These are phyloP conservation scores for Catamblyrhynchus diadema DNA, from an alignment of 2,797 vertebrate genomes.

Conservation along the genomic window DNA sequence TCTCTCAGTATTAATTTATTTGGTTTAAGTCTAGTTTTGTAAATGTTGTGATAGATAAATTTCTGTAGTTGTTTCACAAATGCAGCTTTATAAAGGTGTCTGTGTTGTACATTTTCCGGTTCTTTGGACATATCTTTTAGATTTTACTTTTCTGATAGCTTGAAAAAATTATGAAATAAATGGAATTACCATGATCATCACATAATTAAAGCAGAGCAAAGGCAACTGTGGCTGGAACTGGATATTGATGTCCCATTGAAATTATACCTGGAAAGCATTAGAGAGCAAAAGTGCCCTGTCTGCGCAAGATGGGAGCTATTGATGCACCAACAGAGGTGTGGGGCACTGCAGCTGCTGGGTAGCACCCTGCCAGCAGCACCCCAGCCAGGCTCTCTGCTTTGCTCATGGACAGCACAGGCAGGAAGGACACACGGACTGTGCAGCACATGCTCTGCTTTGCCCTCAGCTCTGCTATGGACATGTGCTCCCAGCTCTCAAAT, in stretches of 20 bases:
- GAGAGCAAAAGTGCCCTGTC: neutral
- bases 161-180: neutral
- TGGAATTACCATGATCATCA: neutral
- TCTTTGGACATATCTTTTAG: neutral
- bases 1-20: neutral
- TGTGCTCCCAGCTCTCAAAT: neutral
- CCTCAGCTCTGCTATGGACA: neutral
- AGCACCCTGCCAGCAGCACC: neutral
- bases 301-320: neutral
- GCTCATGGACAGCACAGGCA: accelerated
- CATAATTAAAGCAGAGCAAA: neutral
- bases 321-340: neutral
- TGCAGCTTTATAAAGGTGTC: neutral
- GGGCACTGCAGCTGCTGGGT: neutral
- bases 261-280: neutral
- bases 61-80: neutral
- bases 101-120: neutral
- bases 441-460: neutral
- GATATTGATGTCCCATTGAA: neutral
- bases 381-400: neutral
- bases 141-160: neutral
- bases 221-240: neutral
- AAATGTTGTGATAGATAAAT: neutral
- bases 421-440: neutral
- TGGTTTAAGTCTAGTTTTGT: neutral